Conservation (phyloP, 1,140 invertebrate species). For the Trachymyrmex septentrionalis region DNA sequence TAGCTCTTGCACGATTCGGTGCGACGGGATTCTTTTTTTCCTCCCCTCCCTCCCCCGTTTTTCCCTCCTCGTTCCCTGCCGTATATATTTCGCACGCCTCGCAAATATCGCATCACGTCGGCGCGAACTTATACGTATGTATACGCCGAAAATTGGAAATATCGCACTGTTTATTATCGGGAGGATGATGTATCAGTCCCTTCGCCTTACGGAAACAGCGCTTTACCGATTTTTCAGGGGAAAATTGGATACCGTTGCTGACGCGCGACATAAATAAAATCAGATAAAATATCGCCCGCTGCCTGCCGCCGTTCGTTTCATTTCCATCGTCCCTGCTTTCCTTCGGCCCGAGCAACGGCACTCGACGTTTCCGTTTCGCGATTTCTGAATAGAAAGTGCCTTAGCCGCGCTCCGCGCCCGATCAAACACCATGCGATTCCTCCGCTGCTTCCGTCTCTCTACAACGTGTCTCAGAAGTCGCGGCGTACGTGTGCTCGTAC, state of each 20-base stretch:
- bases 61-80: background rate
- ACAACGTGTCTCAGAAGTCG: conserved; percentile 8
- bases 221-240: conserved; percentile 56
- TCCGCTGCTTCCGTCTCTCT: background rate
- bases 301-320: conserved; percentile 56
- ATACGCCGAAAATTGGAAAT: conserved; percentile 63
- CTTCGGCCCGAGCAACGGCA: conserved; percentile 37
- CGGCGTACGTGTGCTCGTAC: background rate
- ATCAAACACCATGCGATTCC: conserved; percentile 37
- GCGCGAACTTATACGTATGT: conserved; percentile 48
- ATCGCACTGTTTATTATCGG: conserved; percentile 62
- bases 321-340: conserved; percentile 28
- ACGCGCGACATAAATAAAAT: conserved; percentile 65
- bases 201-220: conserved; percentile 52
- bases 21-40: conserved; percentile 21
- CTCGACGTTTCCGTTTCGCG: conserved; percentile 60
- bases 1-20: conserved; percentile 47
- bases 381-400: conserved; percentile 54
- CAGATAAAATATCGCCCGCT: conserved; percentile 61
- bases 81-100: conserved; percentile 47
- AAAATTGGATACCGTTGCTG: conserved; percentile 63
- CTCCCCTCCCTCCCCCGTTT: no score
- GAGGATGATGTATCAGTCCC: conserved; percentile 59
- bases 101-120: conserved; percentile 61
- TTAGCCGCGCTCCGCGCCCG: conserved; percentile 4